Conservation (phyloP, 2,113 vertebrate genomes). For the Gymnarchus niloticus region DNA sequence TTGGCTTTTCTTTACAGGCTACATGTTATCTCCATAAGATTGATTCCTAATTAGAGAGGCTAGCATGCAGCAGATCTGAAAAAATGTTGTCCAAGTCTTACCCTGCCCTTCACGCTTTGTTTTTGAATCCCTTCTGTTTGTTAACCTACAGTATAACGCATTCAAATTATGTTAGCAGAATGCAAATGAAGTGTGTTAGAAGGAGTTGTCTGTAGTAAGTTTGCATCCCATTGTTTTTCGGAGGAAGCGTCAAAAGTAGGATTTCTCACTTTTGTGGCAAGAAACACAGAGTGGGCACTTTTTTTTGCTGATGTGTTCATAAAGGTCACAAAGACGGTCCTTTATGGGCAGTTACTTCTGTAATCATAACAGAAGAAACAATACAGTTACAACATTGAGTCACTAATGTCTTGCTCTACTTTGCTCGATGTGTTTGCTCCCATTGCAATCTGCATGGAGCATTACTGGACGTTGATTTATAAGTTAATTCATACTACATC, state of each 20-base stretch:
- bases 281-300: not conserved
- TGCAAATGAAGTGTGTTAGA: not conserved
- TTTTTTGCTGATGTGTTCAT: not conserved
- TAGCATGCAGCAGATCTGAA: constrained; percentile 75
- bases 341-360: not conserved
- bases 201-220: not conserved
- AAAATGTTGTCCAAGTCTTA: constrained; percentile 65
- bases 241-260: not conserved
- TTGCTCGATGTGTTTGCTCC: not conserved
- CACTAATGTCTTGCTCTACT: not conserved
- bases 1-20: constrained; percentile 50
- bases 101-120: constrained; percentile 55
- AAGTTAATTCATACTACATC: not conserved
- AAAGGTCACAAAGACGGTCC: not conserved
- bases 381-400: not conserved
- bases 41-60: constrained; percentile 86
- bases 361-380: not conserved
- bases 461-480: not conserved
- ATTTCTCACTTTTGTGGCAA: not conserved
- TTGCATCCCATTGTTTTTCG: not conserved
- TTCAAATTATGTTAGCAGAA: not conserved
- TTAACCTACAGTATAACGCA: not conserved
- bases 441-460: not conserved
- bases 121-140: not conserved
- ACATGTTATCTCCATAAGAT: constrained; percentile 58